phyloP scores from a whole-genome alignment of 2,888 invertebrate species.

The Orchestes rusci region DNA sequence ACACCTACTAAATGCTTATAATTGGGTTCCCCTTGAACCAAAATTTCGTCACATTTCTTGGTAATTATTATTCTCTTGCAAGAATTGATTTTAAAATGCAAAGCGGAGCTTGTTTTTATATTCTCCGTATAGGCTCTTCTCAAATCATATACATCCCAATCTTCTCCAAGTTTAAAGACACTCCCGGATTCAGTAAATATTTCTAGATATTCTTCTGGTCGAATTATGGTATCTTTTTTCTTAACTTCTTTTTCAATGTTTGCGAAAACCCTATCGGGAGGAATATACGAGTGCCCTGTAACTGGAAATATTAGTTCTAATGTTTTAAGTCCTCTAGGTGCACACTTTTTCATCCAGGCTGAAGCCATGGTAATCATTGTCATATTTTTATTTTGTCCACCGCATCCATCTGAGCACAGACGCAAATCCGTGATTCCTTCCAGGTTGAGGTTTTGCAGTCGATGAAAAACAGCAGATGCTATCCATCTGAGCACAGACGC shows the following conservation, averaged over 20 bases:
- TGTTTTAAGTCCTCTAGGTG: not conserved
- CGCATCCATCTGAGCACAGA: conserved; percentile 17
- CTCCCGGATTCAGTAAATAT: conserved; percentile 8
- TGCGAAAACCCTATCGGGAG: conserved; percentile 10
- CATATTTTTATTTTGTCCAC: conserved; percentile 13
- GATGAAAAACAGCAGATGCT: conserved; percentile 12
- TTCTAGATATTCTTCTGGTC: conserved; percentile 2
- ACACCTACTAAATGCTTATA: too few relatives aligned
- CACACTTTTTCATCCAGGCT: not conserved
- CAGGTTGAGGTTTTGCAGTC: not conserved
- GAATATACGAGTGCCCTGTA: conserved; percentile 7
- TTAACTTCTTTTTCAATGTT: conserved; percentile 11
- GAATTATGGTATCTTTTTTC: conserved; percentile 13
- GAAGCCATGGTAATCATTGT: not conserved
- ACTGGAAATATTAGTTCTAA: conserved; percentile 12
- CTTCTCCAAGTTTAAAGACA: conserved; percentile 8
- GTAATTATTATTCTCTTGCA: conserved; percentile 14
- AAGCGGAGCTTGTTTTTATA: conserved; percentile 9
- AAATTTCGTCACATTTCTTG: not conserved
- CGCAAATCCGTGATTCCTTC: conserved; percentile 6
- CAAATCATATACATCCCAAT: conserved; percentile 14
- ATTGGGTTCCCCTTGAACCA: too few relatives aligned
- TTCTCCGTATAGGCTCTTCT: conserved; percentile 2
- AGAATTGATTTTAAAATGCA: conserved; percentile 14
- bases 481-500: conserved; percentile 5